Evolutionary conservation across 2,888 invertebrate species (phyloP).

Genomic region (Coelopa pilipes): DNA sequence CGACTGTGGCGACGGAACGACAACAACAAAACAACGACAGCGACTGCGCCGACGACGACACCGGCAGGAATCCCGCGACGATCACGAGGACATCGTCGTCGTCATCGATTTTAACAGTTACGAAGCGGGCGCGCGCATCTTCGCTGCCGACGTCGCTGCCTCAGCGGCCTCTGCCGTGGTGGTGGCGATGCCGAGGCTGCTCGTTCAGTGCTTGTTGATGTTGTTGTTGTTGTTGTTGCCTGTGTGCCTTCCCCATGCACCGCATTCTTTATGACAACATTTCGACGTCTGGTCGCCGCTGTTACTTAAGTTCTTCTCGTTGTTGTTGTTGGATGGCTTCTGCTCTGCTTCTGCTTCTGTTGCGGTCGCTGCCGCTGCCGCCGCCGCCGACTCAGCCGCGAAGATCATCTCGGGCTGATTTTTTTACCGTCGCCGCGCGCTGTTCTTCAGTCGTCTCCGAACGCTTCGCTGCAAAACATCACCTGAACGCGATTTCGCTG

Average conservation of each 20-base stretch:
- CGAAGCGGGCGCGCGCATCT: constrained; percentile 29
- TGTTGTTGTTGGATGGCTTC: neutral
- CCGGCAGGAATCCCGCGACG: neutral
- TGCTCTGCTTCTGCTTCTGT: neutral
- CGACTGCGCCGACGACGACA: neutral
- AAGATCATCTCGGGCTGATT: constrained; percentile 32
- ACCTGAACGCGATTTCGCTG: constrained; percentile 25
- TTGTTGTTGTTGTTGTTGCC: constrained; percentile 17
- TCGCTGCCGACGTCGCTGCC: constrained; percentile 27
- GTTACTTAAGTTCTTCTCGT: neutral
- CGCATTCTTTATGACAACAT: constrained; percentile 32
- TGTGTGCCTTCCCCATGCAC: neutral
- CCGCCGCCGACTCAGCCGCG: neutral
- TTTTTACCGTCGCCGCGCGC: constrained; percentile 27
- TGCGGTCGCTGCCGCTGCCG: constrained; percentile 7
- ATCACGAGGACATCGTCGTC: constrained; percentile 17
- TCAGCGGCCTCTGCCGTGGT: neutral
- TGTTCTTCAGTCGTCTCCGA: constrained; percentile 36
- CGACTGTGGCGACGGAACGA: neutral
- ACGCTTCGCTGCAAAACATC: constrained; percentile 37
- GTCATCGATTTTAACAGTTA: constrained; percentile 30
- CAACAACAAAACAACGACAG: neutral
- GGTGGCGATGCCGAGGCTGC: neutral
- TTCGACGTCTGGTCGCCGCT: constrained; percentile 12
- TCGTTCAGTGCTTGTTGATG: constrained; percentile 7